These are phyloP conservation scores for Cromileptes altivelis DNA, from an alignment of 2,113 vertebrate genomes.

Conservation along the genomic window DNA sequence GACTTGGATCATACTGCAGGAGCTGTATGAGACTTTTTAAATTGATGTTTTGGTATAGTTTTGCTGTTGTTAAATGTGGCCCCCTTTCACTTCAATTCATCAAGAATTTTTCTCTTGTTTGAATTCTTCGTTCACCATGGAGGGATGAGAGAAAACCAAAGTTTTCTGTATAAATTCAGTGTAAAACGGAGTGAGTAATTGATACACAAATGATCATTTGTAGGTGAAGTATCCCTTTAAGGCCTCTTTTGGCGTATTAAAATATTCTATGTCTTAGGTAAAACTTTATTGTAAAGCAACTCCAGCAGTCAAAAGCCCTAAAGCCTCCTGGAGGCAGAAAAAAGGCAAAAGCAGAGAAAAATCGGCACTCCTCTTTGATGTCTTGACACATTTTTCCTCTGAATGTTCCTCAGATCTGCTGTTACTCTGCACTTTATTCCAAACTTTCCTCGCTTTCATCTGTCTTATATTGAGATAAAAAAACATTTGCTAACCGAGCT, in stretches of 20 bases:
- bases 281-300: background rate
- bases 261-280: background rate
- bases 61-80: too few relatives aligned
- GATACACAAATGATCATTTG: background rate
- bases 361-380: conserved; percentile 21
- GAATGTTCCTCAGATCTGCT: conserved; percentile 42
- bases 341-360: background rate
- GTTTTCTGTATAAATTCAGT: too few relatives aligned
- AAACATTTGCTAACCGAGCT: conserved; percentile 19
- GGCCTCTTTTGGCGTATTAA: conserved; percentile 17
- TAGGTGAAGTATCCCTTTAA: background rate
- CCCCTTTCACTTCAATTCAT: too few relatives aligned
- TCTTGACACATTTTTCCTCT: conserved; percentile 30
- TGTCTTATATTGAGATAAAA: conserved; percentile 15
- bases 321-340: conserved; percentile 20
- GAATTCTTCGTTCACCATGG: too few relatives aligned
- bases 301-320: background rate
- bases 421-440: conserved; percentile 17
- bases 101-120: too few relatives aligned
- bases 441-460: conserved; percentile 33
- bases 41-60: too few relatives aligned
- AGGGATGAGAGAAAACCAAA: too few relatives aligned
- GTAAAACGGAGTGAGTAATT: too few relatives aligned
- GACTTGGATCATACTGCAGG: too few relatives aligned
- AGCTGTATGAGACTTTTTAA: too few relatives aligned